Evolutionary conservation across 2,888 invertebrate species (phyloP).

Genomic region (Sisyra nigra): DNA sequence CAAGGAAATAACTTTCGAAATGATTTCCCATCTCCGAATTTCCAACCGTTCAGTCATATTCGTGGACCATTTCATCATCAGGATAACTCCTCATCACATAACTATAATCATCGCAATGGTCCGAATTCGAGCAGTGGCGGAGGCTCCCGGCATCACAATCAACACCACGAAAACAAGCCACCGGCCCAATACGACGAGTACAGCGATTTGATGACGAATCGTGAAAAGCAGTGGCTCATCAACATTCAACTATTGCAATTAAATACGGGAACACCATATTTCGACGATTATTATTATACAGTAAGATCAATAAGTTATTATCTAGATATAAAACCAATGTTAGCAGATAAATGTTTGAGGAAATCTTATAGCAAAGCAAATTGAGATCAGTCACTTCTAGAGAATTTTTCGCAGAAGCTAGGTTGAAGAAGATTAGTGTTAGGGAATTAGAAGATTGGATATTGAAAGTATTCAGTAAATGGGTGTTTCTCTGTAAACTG

Average conservation of each 20-base stretch:
- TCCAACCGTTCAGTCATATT: conserved; percentile 19
- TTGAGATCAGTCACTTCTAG: too few species aligned
- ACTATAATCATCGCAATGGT: conserved; percentile 3
- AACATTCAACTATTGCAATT: conserved; percentile 90
- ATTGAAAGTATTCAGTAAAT: too few species aligned
- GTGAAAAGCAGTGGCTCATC: conserved; percentile 92
- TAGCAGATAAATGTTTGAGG: too few species aligned
- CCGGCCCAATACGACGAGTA: conserved; percentile 46
- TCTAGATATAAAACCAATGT: too few species aligned
- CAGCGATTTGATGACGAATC: conserved; percentile 81
- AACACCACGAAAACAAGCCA: conserved; percentile 20
- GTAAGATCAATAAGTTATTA: conserved; percentile 36
- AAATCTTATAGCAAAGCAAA: too few species aligned
- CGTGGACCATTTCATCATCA: conserved; percentile 22
- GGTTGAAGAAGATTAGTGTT: too few species aligned
- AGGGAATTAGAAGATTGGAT: too few species aligned
- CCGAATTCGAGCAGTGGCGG: neutral
- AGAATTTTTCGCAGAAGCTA: too few species aligned
- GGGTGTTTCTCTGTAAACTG: too few species aligned
- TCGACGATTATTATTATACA: conserved; percentile 94
- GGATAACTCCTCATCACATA: conserved; percentile 19
- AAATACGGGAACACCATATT: conserved; percentile 87
- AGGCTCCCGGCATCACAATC: conserved; percentile 11
- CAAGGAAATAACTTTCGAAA: conserved; percentile 6
- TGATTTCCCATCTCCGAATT: conserved; percentile 12